Conservation (phyloP, 2,888 invertebrate genomes). For the Cristatella mucedo region DNA sequence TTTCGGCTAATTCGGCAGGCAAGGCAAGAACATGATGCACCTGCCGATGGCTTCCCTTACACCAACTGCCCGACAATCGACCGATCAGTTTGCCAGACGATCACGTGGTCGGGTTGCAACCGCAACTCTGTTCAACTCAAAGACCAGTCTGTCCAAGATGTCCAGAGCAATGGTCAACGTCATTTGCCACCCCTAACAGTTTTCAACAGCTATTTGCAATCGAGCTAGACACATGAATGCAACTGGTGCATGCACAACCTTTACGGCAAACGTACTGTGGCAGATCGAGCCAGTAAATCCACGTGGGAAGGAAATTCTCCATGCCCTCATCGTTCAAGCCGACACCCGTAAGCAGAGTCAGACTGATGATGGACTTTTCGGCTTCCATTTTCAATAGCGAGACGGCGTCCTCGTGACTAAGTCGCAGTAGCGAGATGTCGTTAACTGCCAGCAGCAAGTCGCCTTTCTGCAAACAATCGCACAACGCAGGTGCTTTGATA, state of each 20-base stretch:
- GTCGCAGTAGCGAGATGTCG: constrained; percentile 35
- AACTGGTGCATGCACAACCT: neutral
- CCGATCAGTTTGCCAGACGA: too few species aligned
- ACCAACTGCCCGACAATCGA: too few species aligned
- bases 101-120: too few species aligned
- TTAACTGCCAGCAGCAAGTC: constrained; percentile 40
- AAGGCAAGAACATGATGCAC: too few species aligned
- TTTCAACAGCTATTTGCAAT: too few species aligned
- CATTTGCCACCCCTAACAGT: too few species aligned
- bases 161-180: too few species aligned
- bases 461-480: constrained; percentile 38
- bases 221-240: neutral
- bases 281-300: constrained; percentile 42
- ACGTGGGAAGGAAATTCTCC: constrained; percentile 40
- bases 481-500: neutral
- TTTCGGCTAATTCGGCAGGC: too few species aligned
- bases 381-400: constrained; percentile 36
- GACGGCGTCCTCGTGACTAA: constrained; percentile 41
- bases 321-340: constrained; percentile 36
- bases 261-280: constrained; percentile 27
- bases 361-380: constrained; percentile 29
- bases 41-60: too few species aligned
- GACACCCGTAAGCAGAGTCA: constrained; percentile 39
- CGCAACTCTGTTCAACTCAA: too few species aligned
- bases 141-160: too few species aligned